Evolutionary conservation across 2,113 vertebrate species (phyloP), one percentile per base, ranked within the genome.

Genomic region (Gavia stellata): DNA sequence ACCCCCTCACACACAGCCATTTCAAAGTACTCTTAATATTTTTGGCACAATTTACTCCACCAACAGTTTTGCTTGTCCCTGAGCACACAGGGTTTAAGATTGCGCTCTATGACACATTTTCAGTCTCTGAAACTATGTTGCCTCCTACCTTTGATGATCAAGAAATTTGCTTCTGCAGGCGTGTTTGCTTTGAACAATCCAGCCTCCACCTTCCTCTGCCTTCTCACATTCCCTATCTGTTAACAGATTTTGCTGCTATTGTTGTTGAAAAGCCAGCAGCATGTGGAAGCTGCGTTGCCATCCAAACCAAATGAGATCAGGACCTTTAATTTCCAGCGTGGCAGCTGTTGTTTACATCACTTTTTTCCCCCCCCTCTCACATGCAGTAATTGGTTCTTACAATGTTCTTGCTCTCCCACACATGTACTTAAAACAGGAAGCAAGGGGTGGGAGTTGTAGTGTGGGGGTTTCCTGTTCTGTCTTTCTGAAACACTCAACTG

Each of bases 321-420:
- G 77, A 33, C 62, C 80, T 95, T 92, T 80, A 78, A 80, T 31
- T 90, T 86, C 81, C 82, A 36, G 87, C 55, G 15, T 74, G 95
- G 89, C 94, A 87, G 92, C 58, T 86, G 90, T 87, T 97, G 96
- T 97, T 97, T 97, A 96, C 96, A 95, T 63, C 68, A 4, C 49
- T 18, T 36, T 36, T 17, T 10, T 2, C 0, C 8, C 5, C 33
- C 33, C 17, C 14, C 42, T 52, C 77, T n/a, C 49, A 2, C 38
- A 47, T 4, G 55, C 81, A 31, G 45, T 63, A 44, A 65, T 70
- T 86, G 96, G 95, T 14, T 86, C 81, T 65, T 18, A 6, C 34
- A 1, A 4, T 34, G 52, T 61, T 31, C 90, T 72, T 29, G 56
- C 45, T 74, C 61, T 79, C 86, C 78, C 95, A 88, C 97, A 72